phyloP scores from a whole-genome alignment of 2,888 invertebrate genomes.

The Drosophila limbata region DNA sequence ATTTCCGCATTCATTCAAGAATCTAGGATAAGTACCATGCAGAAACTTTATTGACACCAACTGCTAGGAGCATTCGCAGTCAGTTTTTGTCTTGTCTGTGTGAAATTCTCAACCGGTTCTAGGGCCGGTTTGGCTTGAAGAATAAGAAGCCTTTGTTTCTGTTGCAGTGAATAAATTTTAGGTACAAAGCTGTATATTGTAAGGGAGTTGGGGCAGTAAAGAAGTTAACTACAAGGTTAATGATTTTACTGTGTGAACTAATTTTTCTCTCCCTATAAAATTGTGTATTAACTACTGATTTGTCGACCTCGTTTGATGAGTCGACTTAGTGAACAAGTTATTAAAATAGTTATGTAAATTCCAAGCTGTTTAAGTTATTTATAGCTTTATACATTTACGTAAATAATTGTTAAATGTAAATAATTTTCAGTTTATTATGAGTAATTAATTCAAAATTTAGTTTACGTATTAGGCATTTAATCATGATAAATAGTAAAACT shows the following conservation, averaged over 20 bases:
- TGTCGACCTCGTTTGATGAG: background rate
- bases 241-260: background rate
- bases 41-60: background rate
- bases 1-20: background rate
- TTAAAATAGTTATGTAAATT: background rate
- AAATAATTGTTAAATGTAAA: background rate
- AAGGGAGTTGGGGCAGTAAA: background rate
- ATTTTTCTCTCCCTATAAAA: background rate
- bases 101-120: conserved; percentile 44
- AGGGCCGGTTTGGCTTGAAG: conserved; percentile 40
- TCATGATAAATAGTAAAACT: conserved; percentile 1
- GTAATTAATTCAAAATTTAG: background rate
- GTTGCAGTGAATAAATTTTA: conserved; percentile 2
- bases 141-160: conserved; percentile 21
- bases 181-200: background rate
- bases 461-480: conserved; percentile 1
- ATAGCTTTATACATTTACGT: background rate
- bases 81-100: conserved; percentile 10
- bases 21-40: background rate
- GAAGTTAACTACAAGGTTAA: background rate
- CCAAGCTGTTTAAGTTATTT: background rate
- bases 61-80: background rate
- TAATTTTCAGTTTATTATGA: background rate
- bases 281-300: background rate
- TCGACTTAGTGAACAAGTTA: background rate